A percentile compares a stretch with the other conserved stretches of the same genome.
Conservation (phyloP, 2,113 vertebrate species). For the Loxodonta africana region DNA sequence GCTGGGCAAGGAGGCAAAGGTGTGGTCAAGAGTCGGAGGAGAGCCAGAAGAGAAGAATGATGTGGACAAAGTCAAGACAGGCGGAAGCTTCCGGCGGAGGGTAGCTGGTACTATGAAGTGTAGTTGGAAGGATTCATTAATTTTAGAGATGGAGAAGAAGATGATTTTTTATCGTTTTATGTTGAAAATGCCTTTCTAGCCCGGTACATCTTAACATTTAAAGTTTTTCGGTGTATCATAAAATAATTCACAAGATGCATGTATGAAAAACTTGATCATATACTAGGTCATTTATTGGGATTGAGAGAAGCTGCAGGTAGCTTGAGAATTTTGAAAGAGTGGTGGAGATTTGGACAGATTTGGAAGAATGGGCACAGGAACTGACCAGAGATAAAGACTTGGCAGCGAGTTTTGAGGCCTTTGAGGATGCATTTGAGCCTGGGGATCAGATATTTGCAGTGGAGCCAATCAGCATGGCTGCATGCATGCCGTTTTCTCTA, state of each 20-base stretch:
- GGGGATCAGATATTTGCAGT: not conserved
- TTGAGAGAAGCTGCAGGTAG: not conserved
- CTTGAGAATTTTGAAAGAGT: conserved; percentile 27
- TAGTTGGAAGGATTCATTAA: not conserved
- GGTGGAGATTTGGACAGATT: not conserved
- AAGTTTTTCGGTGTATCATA: not conserved
- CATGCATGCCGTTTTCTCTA: not conserved
- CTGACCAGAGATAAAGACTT: conserved; percentile 12
- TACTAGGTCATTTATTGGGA: not conserved
- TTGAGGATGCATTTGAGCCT: not conserved
- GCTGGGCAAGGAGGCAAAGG: not conserved
- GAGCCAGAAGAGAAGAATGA: not conserved
- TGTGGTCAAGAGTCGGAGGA: not conserved
- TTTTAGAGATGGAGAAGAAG: not conserved
- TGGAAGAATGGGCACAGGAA: not conserved
- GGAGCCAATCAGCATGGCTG: not conserved
- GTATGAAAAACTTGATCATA: not conserved
- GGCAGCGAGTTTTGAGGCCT: not conserved
- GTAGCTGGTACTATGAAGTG: not conserved
- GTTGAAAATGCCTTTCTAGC: conserved; percentile 49
- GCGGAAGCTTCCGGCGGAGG: not conserved
- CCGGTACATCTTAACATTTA: conserved; percentile 3
- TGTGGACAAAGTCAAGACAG: not conserved
- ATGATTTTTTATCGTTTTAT: not conserved
- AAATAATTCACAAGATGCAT: conserved; percentile 14